These are phyloP conservation scores for Spea multiplicata DNA, from an alignment of 2,113 vertebrate species.

Conservation along the genomic window DNA sequence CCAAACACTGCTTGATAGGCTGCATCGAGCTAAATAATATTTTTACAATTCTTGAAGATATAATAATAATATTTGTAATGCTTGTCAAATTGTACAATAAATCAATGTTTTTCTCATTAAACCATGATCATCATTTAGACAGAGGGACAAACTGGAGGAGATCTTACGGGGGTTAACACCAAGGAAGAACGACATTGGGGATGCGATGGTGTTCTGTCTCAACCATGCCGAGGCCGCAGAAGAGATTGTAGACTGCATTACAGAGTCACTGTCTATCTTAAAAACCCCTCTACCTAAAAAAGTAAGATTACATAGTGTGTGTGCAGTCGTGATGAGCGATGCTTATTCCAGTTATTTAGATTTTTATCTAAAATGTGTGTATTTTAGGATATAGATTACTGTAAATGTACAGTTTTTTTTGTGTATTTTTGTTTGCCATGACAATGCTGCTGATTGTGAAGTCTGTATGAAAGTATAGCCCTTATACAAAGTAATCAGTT, in stretches of 20 bases:
- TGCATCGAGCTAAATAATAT: too few species aligned
- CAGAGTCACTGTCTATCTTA: conserved; percentile 93
- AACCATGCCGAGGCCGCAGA: conserved; percentile 95
- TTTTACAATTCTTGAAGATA: too few species aligned
- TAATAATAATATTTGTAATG: too few species aligned
- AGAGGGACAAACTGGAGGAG: conserved; percentile 95
- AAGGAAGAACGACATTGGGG: conserved; percentile 89
- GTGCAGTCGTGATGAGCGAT: too few species aligned
- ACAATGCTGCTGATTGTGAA: not conserved
- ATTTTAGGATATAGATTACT: too few species aligned
- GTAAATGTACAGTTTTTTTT: not conserved
- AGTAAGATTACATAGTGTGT: conserved; percentile 59
- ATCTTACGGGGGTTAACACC: conserved; percentile 88
- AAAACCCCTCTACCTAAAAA: conserved; percentile 99
- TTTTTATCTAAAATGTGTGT: not conserved
- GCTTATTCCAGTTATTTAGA: too few species aligned
- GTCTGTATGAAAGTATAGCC: not conserved
- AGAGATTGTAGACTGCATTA: conserved; percentile 95
- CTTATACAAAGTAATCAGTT: not conserved
- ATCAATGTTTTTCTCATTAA: too few species aligned
- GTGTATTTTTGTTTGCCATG: too few species aligned
- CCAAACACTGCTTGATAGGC: too few species aligned
- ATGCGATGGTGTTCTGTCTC: conserved; percentile 96
- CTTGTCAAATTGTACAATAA: too few species aligned
- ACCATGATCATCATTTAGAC: conserved; percentile 75